These are phyloP conservation scores for Chionis minor DNA, from an alignment of 2,113 vertebrate species.

Conservation along the genomic window DNA sequence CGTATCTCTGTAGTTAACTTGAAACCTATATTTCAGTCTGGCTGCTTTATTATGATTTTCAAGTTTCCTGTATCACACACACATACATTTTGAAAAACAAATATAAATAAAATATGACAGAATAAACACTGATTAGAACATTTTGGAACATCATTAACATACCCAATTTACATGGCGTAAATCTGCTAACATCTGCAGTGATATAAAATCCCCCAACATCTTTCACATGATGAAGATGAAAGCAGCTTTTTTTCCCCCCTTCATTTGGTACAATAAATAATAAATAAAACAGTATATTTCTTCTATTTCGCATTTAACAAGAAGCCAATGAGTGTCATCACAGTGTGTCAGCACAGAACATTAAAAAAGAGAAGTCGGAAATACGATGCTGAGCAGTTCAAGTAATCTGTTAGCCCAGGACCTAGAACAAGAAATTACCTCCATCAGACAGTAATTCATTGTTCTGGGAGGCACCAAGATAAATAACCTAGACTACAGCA, in stretches of 20 bases:
- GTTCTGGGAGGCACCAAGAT: background rate
- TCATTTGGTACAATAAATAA: background rate
- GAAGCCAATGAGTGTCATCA: background rate
- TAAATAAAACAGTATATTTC: background rate
- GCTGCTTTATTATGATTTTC: background rate
- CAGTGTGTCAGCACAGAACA: background rate
- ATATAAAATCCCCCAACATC: background rate
- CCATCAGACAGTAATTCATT: background rate
- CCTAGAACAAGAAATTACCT: background rate
- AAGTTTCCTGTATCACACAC: background rate
- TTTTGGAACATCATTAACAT: background rate
- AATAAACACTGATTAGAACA: background rate
- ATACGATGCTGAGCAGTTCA: background rate
- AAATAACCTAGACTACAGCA: background rate
- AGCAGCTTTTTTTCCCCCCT: background rate
- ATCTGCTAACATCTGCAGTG: conserved; percentile 5
- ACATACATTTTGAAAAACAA: background rate
- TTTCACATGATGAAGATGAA: conserved; percentile 2
- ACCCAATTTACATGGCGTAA: background rate
- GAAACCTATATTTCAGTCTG: background rate
- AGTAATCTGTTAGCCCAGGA: background rate
- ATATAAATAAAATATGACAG: background rate
- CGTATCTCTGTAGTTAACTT: background rate
- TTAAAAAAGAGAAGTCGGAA: background rate
- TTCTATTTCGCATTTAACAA: background rate